Evolutionary conservation across 2,888 invertebrate species (phyloP).

Genomic region (Arge pagana): DNA sequence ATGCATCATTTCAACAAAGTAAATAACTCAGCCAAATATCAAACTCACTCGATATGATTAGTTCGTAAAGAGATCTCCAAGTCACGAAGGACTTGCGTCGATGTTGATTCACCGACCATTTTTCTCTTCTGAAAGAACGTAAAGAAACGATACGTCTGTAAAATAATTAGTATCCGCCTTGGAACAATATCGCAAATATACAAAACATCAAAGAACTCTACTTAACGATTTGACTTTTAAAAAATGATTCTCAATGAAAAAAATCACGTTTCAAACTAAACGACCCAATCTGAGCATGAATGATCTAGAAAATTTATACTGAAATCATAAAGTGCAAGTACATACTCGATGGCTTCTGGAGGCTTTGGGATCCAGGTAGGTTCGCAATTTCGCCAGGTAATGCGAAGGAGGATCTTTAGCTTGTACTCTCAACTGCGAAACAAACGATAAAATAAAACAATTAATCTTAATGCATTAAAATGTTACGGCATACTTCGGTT

Average conservation of each 20-base stretch:
- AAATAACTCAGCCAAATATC: not conserved
- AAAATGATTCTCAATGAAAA: conserved; percentile 6
- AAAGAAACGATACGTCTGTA: conserved; percentile 58
- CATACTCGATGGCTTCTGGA: conserved; percentile 93
- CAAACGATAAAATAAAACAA: conserved; percentile 31
- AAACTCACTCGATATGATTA: conserved; percentile 91
- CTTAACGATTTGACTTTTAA: conserved; percentile 5
- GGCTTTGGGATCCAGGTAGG: conserved; percentile 95
- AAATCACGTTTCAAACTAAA: conserved; percentile 29
- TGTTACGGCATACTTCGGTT: not conserved
- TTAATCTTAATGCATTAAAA: not conserved
- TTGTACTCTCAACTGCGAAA: conserved; percentile 89
- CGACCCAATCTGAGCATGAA: conserved; percentile 3
- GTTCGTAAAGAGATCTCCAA: conserved; percentile 98
- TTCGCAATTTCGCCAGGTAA: conserved; percentile 93
- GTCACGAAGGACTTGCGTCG: conserved; percentile 97
- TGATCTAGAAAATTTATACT: conserved; percentile 6
- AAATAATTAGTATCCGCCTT: conserved; percentile 47
- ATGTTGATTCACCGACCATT: conserved; percentile 95
- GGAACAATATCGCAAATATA: conserved; percentile 29
- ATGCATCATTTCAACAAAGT: too few species aligned
- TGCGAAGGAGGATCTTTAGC: conserved; percentile 97
- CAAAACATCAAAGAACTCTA: conserved; percentile 18
- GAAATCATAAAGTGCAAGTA: conserved; percentile 35
- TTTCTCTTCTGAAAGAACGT: conserved; percentile 87